Percentiles rank a stretch among this genome's conserved stretches.
phyloP scores from a whole-genome alignment of 2,888 invertebrate genomes.

The Macrophya alboannulata region DNA sequence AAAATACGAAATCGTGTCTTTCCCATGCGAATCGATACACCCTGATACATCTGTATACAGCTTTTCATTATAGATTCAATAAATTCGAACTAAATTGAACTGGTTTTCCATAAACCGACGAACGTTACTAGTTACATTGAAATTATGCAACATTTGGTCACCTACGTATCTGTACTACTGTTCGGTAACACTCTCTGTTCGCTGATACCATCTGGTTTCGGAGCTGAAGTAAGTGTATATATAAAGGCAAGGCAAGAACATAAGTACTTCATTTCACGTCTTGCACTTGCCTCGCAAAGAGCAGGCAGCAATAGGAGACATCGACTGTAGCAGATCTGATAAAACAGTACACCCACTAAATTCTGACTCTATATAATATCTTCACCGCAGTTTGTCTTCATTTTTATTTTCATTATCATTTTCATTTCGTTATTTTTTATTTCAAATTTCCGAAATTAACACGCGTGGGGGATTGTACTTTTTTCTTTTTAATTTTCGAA shows the following conservation, averaged over 20 bases:
- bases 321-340: not conserved
- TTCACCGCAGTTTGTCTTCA: not conserved
- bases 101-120: not conserved
- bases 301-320: not conserved
- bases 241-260: constrained; percentile 10
- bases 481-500: not conserved
- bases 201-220: constrained; percentile 24
- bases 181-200: constrained; percentile 25
- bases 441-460: not conserved
- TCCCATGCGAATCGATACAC: not conserved
- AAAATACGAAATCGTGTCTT: no score
- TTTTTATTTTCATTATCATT: not conserved
- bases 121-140: not conserved
- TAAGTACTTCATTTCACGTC: constrained; percentile 22
- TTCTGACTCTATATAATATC: not conserved
- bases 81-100: not conserved
- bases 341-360: not conserved
- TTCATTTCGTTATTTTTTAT: not conserved
- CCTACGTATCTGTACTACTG: not conserved
- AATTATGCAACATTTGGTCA: constrained; percentile 33
- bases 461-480: not conserved
- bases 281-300: constrained; percentile 1
- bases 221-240: constrained; percentile 9
- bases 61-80: not conserved
- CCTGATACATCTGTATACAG: not conserved